phyloP scores from a whole-genome alignment of 2,888 invertebrate species.

The Erebia ligea region DNA sequence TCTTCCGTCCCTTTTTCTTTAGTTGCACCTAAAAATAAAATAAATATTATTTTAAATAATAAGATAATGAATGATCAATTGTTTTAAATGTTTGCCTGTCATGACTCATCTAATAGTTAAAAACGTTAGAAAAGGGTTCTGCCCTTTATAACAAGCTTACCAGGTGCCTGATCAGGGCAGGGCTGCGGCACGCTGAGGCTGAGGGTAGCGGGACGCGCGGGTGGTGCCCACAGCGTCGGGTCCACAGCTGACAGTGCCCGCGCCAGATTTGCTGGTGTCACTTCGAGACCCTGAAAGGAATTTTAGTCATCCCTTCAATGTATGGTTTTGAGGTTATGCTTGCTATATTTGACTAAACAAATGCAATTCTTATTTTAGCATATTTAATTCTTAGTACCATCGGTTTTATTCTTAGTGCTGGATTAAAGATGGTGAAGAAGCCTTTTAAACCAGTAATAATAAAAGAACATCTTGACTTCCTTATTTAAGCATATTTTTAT shows the following conservation, averaged over 20 bases:
- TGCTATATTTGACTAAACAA: no score
- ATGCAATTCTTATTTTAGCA: no score
- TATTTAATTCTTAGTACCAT: no score
- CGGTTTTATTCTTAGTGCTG: no score
- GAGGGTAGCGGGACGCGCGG: constrained; percentile 87
- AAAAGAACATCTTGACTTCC: no score
- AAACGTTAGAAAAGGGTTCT: no score
- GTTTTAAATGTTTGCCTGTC: neutral
- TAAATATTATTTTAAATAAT: neutral
- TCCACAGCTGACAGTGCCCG: constrained; percentile 86
- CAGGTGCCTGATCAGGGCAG: constrained; percentile 59
- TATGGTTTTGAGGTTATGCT: neutral
- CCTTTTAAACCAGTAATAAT: no score
- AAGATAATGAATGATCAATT: neutral
- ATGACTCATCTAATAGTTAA: no score
- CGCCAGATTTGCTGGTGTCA: constrained; percentile 84
- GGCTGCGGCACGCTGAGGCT: constrained; percentile 87
- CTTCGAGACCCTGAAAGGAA: constrained; percentile 80
- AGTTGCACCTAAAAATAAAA: constrained; percentile 56
- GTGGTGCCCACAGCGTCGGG: constrained; percentile 86
- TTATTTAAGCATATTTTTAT: no score
- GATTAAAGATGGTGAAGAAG: no score
- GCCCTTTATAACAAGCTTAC: constrained; percentile 45
- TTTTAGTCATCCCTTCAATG: neutral
- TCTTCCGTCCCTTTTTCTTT: constrained; percentile 71